Evolutionary conservation across 2,888 invertebrate genomes (phyloP), one percentile per base, ranked within the genome.

Genomic region (Corythucha ciliata): DNA sequence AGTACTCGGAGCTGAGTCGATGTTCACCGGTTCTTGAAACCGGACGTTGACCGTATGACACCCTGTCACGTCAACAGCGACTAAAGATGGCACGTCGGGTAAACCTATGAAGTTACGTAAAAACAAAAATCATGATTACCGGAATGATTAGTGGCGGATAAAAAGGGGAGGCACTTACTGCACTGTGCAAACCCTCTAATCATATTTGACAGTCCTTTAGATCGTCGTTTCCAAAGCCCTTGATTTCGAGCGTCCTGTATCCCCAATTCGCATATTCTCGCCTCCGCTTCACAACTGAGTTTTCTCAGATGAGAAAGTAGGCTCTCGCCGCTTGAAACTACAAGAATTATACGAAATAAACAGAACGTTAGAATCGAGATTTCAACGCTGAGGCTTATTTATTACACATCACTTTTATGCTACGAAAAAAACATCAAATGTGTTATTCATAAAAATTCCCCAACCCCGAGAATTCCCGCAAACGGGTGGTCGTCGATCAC

Each of bases 111-210:
- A 16, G 16, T 33, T 33, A 16, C 33, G 4, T 16, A 34, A 34
- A 21, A 32, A 44, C 7, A 27, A 44, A 3, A 37, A 37, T 12
- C 12, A 29, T 29, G 12, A 8, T 29, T 12, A 29, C 29, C 10
- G 12, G 12, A n/a, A n/a, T n/a, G n/a, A n/a, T 39, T 39, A 20
- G 39, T 10, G 29, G 8, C n/a, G n/a, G n/a, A 29, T 29, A 29
- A 10, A 29, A 8, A 29, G 8, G n/a, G 8, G 8, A n/a, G n/a
- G 29, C n/a, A 69, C 76, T 72, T 65, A 79, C 78, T 74, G 10
- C 87, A 81, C 69, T 89, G 86, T 62, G 90, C 87, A 74, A 91
- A 91, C 40, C 92, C 92, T 25, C 83, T 72, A 29, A 88, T 77
- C 76, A 94, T 81, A 69, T 74, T 81, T 70, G 81, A 82, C 34